These are phyloP conservation scores for Deroptyus accipitrinus DNA, from an alignment of 2,113 vertebrate species.

Conservation along the genomic window DNA sequence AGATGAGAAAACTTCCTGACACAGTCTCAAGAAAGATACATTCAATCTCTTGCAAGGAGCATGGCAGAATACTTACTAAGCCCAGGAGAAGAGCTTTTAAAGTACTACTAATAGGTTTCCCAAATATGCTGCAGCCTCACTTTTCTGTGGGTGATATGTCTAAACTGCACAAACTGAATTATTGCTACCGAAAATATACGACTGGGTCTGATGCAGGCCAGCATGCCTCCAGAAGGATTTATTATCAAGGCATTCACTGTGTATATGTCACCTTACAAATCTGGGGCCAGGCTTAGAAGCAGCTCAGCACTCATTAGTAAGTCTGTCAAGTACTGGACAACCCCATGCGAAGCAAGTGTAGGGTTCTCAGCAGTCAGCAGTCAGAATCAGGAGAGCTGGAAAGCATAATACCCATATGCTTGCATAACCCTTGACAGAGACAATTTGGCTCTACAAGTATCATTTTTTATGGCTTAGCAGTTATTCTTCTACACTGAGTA, in stretches of 20 bases:
- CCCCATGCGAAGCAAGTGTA: background rate
- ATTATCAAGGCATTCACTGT: background rate
- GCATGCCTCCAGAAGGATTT: constrained; percentile 15
- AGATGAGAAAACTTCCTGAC: background rate
- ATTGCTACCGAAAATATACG: background rate
- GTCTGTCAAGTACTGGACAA: background rate
- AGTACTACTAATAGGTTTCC: background rate
- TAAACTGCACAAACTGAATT: background rate
- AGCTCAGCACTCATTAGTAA: background rate
- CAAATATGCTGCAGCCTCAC: background rate
- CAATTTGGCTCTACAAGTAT: background rate
- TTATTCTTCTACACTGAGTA: background rate
- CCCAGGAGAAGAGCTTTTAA: background rate
- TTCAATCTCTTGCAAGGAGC: background rate
- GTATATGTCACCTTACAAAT: constrained; percentile 5
- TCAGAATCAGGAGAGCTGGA: background rate
- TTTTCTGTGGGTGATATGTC: background rate
- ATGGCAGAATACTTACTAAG: background rate
- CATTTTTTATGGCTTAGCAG: background rate
- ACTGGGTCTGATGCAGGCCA: background rate
- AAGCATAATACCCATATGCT: background rate
- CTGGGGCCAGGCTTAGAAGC: background rate
- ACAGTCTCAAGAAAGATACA: background rate
- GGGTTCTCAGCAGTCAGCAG: constrained; percentile 19
- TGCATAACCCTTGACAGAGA: background rate